phyloP scores from a whole-genome alignment of 2,113 vertebrate genomes.

The Mesocricetus auratus region DNA sequence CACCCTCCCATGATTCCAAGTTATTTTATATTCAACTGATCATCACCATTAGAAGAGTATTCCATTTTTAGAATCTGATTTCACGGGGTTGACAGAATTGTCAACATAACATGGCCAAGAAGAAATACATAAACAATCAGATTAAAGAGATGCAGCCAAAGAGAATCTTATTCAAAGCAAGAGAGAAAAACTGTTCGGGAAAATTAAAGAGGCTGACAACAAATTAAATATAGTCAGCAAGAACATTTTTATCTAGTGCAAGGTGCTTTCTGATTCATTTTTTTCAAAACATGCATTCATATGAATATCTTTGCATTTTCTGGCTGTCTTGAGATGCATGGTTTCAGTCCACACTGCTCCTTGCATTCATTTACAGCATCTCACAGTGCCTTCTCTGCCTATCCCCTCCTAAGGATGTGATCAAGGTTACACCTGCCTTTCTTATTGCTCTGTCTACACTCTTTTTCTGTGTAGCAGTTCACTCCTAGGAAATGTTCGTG shows the following conservation, averaged over 20 bases:
- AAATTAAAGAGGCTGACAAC: slow-evolving; percentile 75
- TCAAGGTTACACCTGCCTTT: not conserved
- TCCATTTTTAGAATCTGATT: slow-evolving; percentile 76
- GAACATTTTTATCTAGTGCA: slow-evolving; percentile 65
- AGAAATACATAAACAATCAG: slow-evolving; percentile 73
- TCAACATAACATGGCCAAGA: slow-evolving; percentile 70
- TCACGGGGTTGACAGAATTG: slow-evolving; percentile 74
- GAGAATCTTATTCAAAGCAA: slow-evolving; percentile 73
- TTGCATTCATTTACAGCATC: not conserved
- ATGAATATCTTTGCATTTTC: not conserved
- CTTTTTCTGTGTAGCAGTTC: not conserved
- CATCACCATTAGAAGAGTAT: slow-evolving; percentile 67
- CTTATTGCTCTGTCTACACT: not conserved
- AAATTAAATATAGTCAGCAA: slow-evolving; percentile 72
- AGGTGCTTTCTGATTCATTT: slow-evolving; percentile 57
- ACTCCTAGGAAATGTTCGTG: not conserved
- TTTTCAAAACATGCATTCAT: not conserved
- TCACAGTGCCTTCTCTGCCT: not conserved
- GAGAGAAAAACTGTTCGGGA: slow-evolving; percentile 64
- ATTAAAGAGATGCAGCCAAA: slow-evolving; percentile 75
- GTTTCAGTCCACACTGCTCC: not conserved
- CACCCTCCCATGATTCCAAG: slow-evolving; percentile 12
- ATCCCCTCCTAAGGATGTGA: not conserved
- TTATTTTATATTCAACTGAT: slow-evolving; percentile 75
- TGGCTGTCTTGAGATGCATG: not conserved